A percentile compares a stretch with the other conserved stretches of the same genome.
Conservation (phyloP, 2,797 vertebrate species). For the Clarias laeviceps region DNA sequence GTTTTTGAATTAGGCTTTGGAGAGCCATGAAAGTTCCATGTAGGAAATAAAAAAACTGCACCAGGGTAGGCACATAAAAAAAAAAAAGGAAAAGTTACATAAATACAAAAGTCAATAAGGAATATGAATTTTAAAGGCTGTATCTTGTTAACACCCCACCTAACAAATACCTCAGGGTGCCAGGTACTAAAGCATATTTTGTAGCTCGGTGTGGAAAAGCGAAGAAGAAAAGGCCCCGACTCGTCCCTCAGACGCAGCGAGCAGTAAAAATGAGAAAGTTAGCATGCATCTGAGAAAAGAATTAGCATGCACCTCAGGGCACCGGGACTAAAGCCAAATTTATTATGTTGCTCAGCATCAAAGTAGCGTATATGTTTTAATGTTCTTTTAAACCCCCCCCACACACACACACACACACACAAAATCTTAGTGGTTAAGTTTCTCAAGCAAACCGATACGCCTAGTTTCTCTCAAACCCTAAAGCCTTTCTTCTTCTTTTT, state of each 20-base stretch:
- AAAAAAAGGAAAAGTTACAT: neutral
- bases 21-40: neutral
- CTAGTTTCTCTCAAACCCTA: neutral
- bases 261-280: neutral
- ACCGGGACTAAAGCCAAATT: neutral
- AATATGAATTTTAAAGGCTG: neutral
- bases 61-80: neutral
- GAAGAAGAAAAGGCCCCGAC: neutral
- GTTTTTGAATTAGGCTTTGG: neutral
- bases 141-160: neutral
- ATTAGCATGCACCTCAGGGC: neutral
- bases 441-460: neutral
- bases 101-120: neutral
- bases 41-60: neutral
- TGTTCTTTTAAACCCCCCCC: slow-evolving; percentile 10
- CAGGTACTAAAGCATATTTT: slow-evolving; percentile 13
- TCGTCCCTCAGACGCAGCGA: neutral
- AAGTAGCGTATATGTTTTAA: slow-evolving; percentile 24
- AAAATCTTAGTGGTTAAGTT: neutral
- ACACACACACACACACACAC: neutral
- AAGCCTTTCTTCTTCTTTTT: slow-evolving; percentile 18
- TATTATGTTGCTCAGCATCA: slow-evolving; percentile 13
- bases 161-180: no score
- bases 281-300: neutral
- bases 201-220: neutral